phyloP scores from a whole-genome alignment of 2,113 vertebrate species.

The Gorsachius goisagi region DNA sequence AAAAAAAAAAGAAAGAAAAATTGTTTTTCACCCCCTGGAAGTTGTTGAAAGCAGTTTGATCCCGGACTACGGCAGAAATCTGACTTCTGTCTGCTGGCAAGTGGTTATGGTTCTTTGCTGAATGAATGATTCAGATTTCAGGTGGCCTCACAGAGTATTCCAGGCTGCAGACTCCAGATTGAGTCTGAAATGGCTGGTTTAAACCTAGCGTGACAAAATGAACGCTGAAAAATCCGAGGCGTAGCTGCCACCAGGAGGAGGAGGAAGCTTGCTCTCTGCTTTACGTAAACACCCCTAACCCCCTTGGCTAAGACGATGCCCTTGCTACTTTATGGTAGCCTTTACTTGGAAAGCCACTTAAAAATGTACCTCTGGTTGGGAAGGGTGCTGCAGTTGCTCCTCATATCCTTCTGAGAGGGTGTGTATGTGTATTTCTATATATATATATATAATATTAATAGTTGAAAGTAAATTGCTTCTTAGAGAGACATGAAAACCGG shows the following conservation, averaged over 20 bases:
- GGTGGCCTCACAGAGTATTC: not conserved
- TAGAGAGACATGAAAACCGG: not conserved
- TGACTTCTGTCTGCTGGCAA: slow-evolving; percentile 13
- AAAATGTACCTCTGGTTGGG: not conserved
- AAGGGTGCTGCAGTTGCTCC: not conserved
- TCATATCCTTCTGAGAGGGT: not conserved
- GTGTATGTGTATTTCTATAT: not conserved
- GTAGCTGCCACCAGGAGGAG: not conserved
- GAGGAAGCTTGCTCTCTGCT: not conserved
- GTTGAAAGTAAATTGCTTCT: not conserved
- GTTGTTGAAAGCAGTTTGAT: slow-evolving; percentile 62
- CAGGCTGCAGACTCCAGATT: not conserved
- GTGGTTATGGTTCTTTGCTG: not conserved
- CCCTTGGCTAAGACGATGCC: not conserved
- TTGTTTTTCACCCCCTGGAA: slow-evolving; percentile 81
- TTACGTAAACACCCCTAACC: not conserved
- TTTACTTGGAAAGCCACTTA: not conserved
- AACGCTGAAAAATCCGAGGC: not conserved
- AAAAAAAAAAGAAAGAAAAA: not conserved
- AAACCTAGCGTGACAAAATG: not conserved
- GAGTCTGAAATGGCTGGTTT: not conserved
- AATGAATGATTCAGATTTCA: not conserved
- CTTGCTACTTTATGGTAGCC: not conserved
- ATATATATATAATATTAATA: not conserved
- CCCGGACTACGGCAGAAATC: not conserved